Evolutionary conservation across 2,888 invertebrate genomes (phyloP), one percentile per base, ranked within the genome.

Genomic region (Agriotes lineatus): DNA sequence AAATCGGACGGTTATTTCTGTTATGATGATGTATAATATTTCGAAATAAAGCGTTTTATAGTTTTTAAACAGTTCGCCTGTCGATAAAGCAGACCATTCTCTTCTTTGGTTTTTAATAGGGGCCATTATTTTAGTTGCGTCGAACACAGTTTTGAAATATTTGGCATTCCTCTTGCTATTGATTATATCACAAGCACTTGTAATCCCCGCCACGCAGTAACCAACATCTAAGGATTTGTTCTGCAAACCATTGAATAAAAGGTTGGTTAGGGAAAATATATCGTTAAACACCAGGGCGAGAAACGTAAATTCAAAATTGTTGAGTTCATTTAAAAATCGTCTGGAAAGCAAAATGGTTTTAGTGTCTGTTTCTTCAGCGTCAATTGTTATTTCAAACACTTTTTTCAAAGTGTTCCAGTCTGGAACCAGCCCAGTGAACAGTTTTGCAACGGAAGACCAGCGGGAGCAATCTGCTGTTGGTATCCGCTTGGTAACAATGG

Each of bases 251-350:
- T 35, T 39, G n/a, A 56, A 56, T 1, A 56, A 5, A 1, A 37
- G 7, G 20, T 56, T 18, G 2, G 37, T 56, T 1, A 19, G 5
- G 2, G n/a, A n/a, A 56, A 56, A 56, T 19, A 56, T 16, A 7
- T 35, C 14, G 16, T 54, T 33, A 18, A 35, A 35, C 6, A 54
- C 20, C 2, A 52, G 2, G 19, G 20, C 18, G 19, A 56, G 10
- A 18, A 56, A 19, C 1, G 56, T 18, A 14, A 37, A 37, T 19
- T 56, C 37, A 6, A 56, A 35, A 20, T 56, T 33, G 19, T 56
- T 56, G 12, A 56, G 14, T 3, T 56, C 35, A 14, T 56, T 37
- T 7, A 56, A 9, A 35, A 16, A 56, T 1, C 56, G 37, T 16
- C n/a, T 33, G 5, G 14, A 10, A 5, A 18, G 37, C 19, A n/a